Evolutionary conservation across 1,140 invertebrate genomes (phyloP).

Genomic region (Drosophila tropicalis): DNA sequence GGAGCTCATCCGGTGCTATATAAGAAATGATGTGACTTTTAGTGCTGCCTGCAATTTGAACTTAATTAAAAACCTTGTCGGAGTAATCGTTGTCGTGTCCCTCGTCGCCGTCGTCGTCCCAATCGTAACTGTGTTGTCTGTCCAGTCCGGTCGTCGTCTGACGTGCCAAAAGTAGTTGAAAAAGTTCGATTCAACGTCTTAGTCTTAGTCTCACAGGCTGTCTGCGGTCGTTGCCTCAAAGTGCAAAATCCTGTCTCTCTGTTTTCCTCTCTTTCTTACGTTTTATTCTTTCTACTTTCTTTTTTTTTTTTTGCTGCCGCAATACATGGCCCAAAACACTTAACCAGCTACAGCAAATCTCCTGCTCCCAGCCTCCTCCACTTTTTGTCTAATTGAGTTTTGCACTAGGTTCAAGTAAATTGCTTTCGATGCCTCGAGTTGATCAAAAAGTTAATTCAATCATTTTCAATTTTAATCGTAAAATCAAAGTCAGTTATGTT

Average conservation of each 20-base stretch:
- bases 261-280: neutral
- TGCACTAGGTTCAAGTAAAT: slow-evolving; percentile 78
- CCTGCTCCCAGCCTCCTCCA: neutral
- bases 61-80: slow-evolving; percentile 82
- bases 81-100: slow-evolving; percentile 47
- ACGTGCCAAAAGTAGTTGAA: slow-evolving; percentile 58
- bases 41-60: slow-evolving; percentile 64
- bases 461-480: slow-evolving; percentile 10
- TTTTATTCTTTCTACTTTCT: neutral
- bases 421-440: slow-evolving; percentile 80
- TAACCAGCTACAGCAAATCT: slow-evolving; percentile 18
- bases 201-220: slow-evolving; percentile 24
- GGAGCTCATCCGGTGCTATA: slow-evolving; percentile 15
- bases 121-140: slow-evolving; percentile 1
- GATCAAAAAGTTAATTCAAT: slow-evolving; percentile 22
- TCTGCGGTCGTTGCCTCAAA: slow-evolving; percentile 77
- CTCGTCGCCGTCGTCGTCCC: slow-evolving; percentile 29
- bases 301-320: slow-evolving; percentile 16
- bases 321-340: slow-evolving; percentile 65
- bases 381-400: slow-evolving; percentile 77
- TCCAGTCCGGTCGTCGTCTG: slow-evolving; percentile 7
- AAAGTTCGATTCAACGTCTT: slow-evolving; percentile 66
- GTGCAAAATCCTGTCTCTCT: slow-evolving; percentile 70
- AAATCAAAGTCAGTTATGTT: slow-evolving; percentile 2
- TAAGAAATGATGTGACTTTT: slow-evolving; percentile 73